Conservation (phyloP, 2,113 vertebrate species). For the Gambusia holbrooki region DNA sequence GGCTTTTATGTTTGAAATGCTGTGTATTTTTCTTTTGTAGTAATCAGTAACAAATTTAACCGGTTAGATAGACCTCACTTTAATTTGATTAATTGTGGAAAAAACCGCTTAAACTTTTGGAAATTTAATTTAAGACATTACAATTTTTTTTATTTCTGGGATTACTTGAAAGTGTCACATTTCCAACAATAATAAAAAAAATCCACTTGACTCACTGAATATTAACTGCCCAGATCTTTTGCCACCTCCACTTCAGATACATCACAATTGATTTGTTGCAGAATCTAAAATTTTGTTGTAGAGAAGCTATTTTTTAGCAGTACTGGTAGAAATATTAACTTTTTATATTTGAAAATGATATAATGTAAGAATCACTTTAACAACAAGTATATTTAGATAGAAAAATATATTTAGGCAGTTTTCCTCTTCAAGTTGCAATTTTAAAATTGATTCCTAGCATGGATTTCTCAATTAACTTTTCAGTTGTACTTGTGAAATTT, state of each 20-base stretch:
- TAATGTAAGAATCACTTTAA: not conserved
- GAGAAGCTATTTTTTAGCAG: not conserved
- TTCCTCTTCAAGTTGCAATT: not conserved
- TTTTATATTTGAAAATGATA: not conserved
- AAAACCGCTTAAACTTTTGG: too few species aligned
- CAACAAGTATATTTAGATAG: not conserved
- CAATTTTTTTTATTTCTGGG: too few species aligned
- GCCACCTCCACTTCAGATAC: not conserved
- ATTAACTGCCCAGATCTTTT: not conserved
- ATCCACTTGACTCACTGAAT: too few species aligned
- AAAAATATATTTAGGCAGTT: not conserved
- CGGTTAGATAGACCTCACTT: too few species aligned
- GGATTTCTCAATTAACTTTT: not conserved
- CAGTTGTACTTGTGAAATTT: not conserved
- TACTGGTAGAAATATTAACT: not conserved
- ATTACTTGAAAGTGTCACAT: too few species aligned
- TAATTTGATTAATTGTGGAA: too few species aligned
- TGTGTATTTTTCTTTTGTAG: too few species aligned
- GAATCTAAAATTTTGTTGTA: too few species aligned
- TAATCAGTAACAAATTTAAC: too few species aligned
- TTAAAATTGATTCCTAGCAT: not conserved
- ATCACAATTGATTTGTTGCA: not conserved
- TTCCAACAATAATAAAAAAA: too few species aligned
- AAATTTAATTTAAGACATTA: too few species aligned
- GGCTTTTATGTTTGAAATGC: too few species aligned